A percentile compares a stretch with the other conserved stretches of the same genome.
These are phyloP conservation scores for Tapirus terrestris DNA, from an alignment of 2,113 vertebrate genomes.

Conservation along the genomic window DNA sequence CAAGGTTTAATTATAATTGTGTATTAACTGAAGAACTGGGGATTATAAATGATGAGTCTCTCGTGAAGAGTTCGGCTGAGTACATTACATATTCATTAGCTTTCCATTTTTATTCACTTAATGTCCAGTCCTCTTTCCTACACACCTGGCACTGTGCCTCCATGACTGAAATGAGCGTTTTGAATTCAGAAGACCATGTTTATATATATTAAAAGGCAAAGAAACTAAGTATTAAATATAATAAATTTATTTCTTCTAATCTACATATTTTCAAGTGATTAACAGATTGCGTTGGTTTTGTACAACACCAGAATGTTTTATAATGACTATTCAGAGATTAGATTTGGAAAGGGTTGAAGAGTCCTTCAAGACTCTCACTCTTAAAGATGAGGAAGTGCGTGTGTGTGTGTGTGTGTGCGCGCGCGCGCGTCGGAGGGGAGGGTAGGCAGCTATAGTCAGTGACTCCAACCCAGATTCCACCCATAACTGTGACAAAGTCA, in stretches of 20 bases:
- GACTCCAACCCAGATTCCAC: background rate
- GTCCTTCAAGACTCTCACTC: background rate
- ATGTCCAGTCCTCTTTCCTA: constrained; percentile 77
- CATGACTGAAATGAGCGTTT: constrained; percentile 76
- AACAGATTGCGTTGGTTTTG: constrained; percentile 58
- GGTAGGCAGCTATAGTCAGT: background rate
- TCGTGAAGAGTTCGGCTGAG: constrained; percentile 73
- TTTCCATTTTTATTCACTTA: constrained; percentile 78
- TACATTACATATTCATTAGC: constrained; percentile 84
- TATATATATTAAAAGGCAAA: constrained; percentile 77
- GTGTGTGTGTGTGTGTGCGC: too few relatives aligned
- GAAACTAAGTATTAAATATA: constrained; percentile 64
- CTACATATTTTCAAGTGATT: constrained; percentile 71
- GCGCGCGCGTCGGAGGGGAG: fast-evolving
- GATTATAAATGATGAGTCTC: constrained; percentile 81
- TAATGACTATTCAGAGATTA: background rate
- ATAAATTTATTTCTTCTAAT: constrained; percentile 71
- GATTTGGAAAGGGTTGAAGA: background rate
- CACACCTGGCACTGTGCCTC: constrained; percentile 76
- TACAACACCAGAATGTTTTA: background rate
- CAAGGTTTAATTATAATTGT: constrained; percentile 81
- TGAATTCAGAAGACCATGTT: constrained; percentile 76
- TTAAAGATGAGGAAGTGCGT: background rate
- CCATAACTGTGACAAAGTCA: background rate
- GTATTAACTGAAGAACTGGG: constrained; percentile 71